Evolutionary conservation across 2,113 vertebrate genomes (phyloP).

Genomic region (Phalacrocorax pelagicus): DNA sequence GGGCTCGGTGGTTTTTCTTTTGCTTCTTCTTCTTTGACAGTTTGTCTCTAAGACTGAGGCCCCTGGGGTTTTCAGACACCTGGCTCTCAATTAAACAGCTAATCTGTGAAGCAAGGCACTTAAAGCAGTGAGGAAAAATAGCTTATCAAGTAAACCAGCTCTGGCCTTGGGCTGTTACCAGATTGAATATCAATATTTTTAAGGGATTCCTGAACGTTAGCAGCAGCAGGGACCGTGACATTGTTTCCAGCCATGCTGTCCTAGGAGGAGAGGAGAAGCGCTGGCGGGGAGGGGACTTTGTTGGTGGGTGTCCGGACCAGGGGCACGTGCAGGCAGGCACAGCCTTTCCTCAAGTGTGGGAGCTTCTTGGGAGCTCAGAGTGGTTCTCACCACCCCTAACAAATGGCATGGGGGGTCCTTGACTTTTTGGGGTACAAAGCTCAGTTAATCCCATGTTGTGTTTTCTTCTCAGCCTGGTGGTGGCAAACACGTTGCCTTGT

Average conservation of each 20-base stretch:
- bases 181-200: background rate
- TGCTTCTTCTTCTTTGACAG: background rate
- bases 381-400: background rate
- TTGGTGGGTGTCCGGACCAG: rapidly evolving
- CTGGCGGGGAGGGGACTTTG: rapidly evolving
- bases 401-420: background rate
- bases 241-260: background rate
- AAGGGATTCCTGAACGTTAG: background rate
- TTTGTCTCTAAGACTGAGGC: background rate
- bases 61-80: constrained; percentile 12
- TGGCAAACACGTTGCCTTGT: background rate
- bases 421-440: background rate
- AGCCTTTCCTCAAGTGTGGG: background rate
- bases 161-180: background rate
- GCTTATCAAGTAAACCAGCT: constrained; percentile 39
- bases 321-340: background rate
- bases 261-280: background rate
- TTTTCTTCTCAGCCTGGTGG: background rate
- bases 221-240: background rate
- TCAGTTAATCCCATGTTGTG: background rate
- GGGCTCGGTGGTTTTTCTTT: background rate
- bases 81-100: constrained; percentile 58
- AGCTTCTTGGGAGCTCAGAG: background rate
- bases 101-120: constrained; percentile 47
- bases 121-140: constrained; percentile 6